Evolutionary conservation across 2,797 vertebrate genomes (phyloP), one percentile per base, ranked within the genome.

Genomic region (Hybognathus amarus): DNA sequence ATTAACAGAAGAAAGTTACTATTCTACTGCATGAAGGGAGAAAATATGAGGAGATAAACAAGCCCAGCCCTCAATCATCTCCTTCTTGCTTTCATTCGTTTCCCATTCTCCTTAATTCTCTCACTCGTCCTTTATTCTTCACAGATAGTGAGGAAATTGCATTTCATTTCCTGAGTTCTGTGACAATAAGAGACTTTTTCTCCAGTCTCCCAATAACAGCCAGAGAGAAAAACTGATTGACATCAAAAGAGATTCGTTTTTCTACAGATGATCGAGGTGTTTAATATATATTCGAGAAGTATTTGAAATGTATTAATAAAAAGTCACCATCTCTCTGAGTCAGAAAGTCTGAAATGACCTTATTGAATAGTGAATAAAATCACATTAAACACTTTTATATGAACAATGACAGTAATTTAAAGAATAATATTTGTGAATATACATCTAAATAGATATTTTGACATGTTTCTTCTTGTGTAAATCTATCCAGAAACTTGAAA

Each of bases 141-240:
- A 76, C 36, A 63, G 27, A 56, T 75, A 74, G 77, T 85, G 50
- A 83, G 77, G 40, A 87, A 87, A 88, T 84, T 83, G 70, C 11
- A 83, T 89, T 87, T 92, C 69, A 87, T 89, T 56, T 86, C 82
- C 70, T 6, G 36, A 69, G 84, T 89, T 87, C 45, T 90, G 66
- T 78, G 82, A 85, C 79, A 75, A 82, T 45, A 83, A 83, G 67
- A 89, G 83, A 64, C 45, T 64, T 71, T 78, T 33, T 77, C 36
- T 42, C 50, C 50, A 59, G 50, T 45, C 3, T 7, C 24, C 47
- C 73, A 52, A 61, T 17, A 84, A 40, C 52, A 75, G 40, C 15
- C 9, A 52, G 56, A 67, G 30, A 71, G 59, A 59, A 70, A 80
- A 42, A 47, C 18, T 56, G 63, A 80, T 47, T 68, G 50, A 59